Conservation (phyloP, 2,797 vertebrate species). For the Xenopus petersii region DNA sequence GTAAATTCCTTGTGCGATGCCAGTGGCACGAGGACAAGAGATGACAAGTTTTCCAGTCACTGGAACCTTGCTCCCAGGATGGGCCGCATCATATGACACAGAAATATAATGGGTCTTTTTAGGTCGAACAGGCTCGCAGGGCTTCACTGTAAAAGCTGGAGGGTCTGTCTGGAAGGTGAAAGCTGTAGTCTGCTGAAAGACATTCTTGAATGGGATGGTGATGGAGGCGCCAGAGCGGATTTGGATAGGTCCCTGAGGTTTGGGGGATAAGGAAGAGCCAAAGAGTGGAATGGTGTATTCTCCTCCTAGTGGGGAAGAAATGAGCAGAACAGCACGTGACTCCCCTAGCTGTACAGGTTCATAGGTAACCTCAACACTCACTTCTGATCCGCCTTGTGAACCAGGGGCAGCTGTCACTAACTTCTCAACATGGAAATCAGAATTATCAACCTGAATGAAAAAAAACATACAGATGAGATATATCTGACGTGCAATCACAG, state of each 20-base stretch:
- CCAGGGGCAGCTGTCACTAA: constrained; percentile 58
- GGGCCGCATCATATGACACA: constrained; percentile 66
- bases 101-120: constrained; percentile 70
- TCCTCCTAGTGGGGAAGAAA: constrained; percentile 66
- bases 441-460: constrained; percentile 65
- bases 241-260: constrained; percentile 77
- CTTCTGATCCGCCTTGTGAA: constrained; percentile 65
- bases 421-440: constrained; percentile 73
- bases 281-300: constrained; percentile 77
- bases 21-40: constrained; percentile 62
- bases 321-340: constrained; percentile 63
- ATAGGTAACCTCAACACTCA: constrained; percentile 73
- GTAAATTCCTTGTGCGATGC: constrained; percentile 53
- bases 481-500: too few species aligned
- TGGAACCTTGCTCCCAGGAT: constrained; percentile 40
- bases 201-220: constrained; percentile 81
- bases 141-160: constrained; percentile 69
- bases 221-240: constrained; percentile 64
- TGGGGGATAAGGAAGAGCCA: constrained; percentile 70
- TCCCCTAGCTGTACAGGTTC: constrained; percentile 79
- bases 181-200: constrained; percentile 69
- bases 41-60: constrained; percentile 71
- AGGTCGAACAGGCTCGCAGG: constrained; percentile 58
- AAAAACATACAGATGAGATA: not conserved
- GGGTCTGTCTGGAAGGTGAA: constrained; percentile 76